phyloP scores from a whole-genome alignment of 2,113 vertebrate genomes.

The Arothron firmamentum region DNA sequence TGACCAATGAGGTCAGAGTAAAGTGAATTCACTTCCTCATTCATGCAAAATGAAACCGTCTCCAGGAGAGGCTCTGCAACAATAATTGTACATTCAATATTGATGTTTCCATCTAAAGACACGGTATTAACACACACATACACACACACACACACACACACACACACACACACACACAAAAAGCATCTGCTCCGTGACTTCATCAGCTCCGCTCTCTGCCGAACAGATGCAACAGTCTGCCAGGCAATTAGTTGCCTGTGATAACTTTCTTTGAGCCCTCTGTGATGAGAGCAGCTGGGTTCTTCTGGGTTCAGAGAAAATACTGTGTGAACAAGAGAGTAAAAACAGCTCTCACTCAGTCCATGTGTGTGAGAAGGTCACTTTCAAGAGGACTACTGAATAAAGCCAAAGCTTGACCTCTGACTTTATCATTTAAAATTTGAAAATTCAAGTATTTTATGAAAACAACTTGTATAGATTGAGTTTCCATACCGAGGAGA shows the following conservation, averaged over 20 bases:
- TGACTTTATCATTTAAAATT: too few relatives aligned
- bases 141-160: conserved; percentile 32
- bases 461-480: too few relatives aligned
- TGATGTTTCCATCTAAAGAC: conserved; percentile 47
- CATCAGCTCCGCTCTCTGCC: conserved; percentile 65
- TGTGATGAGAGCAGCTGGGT: conserved; percentile 71
- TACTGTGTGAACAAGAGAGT: conserved; percentile 53
- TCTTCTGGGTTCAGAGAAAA: conserved; percentile 44
- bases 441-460: too few relatives aligned
- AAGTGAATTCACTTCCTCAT: conserved; percentile 52
- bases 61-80: conserved; percentile 49
- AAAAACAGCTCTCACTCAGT: conserved; percentile 25
- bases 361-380: conserved; percentile 17
- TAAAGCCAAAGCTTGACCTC: too few relatives aligned
- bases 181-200: conserved; percentile 75
- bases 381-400: too few relatives aligned
- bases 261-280: conserved; percentile 72
- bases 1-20: conserved; percentile 43
- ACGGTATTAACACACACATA: conserved; percentile 21
- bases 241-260: conserved; percentile 74
- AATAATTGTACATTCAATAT: conserved; percentile 61
- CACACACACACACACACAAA: conserved; percentile 18
- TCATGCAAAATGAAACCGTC: conserved; percentile 45
- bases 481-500: background rate
- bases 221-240: conserved; percentile 74